phyloP scores from a whole-genome alignment of 1,140 invertebrate species.

The Brachionus manjavacas region DNA sequence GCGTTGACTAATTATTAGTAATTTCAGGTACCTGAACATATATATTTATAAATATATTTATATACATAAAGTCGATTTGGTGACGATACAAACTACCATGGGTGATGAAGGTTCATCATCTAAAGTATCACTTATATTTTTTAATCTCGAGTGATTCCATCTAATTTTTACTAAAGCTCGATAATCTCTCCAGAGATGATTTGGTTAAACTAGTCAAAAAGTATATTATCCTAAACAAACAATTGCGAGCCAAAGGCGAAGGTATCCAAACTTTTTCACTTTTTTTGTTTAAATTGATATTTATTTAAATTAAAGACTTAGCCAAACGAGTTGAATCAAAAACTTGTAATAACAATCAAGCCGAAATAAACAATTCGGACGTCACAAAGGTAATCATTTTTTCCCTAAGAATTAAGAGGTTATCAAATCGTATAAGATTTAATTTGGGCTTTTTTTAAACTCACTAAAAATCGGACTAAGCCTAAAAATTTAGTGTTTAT shows the following conservation, averaged over 20 bases:
- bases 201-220: constrained; percentile 22
- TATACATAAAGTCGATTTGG: neutral
- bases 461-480: too few relatives aligned
- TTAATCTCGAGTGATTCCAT: neutral
- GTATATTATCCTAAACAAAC: constrained; percentile 3
- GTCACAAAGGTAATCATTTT: neutral
- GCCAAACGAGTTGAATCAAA: neutral
- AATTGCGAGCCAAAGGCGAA: constrained; percentile 20
- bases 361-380: neutral
- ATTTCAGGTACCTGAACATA: neutral
- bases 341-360: neutral
- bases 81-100: neutral
- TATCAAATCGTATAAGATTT: neutral
- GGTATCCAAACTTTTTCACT: neutral
- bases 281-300: constrained; percentile 3
- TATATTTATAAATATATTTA: neutral
- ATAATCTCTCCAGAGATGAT: constrained; percentile 23
- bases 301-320: neutral
- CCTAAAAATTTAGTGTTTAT: too few relatives aligned
- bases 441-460: too few relatives aligned
- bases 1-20: neutral
- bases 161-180: neutral
- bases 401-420: neutral
- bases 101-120: constrained; percentile 35
- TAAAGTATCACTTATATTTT: neutral